A percentile compares a stretch with the other conserved stretches of the same genome.
Conservation (phyloP, 2,888 invertebrate genomes). For the Dusona sp. region DNA sequence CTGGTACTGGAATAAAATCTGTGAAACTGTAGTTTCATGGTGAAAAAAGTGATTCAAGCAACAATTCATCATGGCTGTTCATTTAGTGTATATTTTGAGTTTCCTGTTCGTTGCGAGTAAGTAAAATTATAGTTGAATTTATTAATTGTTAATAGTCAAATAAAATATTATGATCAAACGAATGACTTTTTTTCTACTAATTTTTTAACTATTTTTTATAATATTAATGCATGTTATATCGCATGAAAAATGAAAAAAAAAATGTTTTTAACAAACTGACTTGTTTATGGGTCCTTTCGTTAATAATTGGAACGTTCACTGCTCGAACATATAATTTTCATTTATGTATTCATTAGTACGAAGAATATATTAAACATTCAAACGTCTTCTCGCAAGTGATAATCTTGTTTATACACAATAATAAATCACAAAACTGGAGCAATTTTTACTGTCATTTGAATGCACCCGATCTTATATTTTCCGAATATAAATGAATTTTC, state of each 20-base stretch:
- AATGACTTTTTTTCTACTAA: not conserved
- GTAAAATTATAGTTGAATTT: not conserved
- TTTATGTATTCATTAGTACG: not conserved
- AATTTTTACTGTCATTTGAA: not conserved
- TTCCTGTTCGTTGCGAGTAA: slow-evolving; percentile 26
- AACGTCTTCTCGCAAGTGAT: not conserved
- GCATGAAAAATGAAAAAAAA: not conserved
- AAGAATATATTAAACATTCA: not conserved
- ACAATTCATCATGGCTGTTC: slow-evolving; percentile 1
- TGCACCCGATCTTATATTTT: too few species aligned
- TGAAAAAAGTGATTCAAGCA: not conserved
- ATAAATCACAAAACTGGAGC: not conserved
- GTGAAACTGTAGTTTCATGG: not conserved
- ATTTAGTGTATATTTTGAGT: not conserved
- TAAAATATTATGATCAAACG: not conserved
- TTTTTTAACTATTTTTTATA: not conserved
- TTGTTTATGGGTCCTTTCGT: not conserved
- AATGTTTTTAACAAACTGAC: not conserved
- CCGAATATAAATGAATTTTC: too few species aligned
- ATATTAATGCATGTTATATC: not conserved
- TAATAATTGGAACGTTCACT: not conserved
- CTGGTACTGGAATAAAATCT: not conserved
- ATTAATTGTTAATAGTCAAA: not conserved
- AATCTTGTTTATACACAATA: not conserved
- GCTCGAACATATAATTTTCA: not conserved